Base-by-base conservation (phyloP, 2,797 vertebrate genomes). In the Sebastes taczanowskii region DNA sequence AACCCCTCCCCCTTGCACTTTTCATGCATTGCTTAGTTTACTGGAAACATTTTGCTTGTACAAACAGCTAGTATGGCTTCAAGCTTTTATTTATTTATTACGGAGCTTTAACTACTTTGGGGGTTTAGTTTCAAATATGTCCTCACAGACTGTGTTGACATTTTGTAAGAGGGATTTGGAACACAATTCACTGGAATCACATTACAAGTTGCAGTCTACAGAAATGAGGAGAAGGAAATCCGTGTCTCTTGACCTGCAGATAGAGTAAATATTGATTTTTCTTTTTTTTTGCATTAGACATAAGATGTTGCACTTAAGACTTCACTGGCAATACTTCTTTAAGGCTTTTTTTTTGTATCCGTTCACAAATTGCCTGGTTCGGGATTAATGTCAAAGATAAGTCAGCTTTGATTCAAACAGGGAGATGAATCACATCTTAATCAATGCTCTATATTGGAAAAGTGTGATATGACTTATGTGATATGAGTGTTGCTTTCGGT, bases 121-220 rank as follows among this genome's bases (percentile, higher is more conserved):
- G 66, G 78, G 35, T 77, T 83, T 82, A n/a, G 70, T 68, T 82
- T 88, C 65, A 80, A 80, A 59, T 32, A 34, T 62, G 58, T 85
- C 86, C 69, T 78, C 61, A 7, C 52, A 80, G 81, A 82, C 82
- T 72, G 27, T 78, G 79, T 81, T 90, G 77, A 91, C 86, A 89
- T 90, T 90, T 88, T 75, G 63, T 75, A 70, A 76, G 56, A 86
- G 68, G 74, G 86, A 89, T 88, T 86, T 78, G 29, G 62, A 86
- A 58, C 81, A 79, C 64, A 84, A 83, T 84, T 82, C 74, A 77
- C 55, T 23, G 75, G 64, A 84, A 78, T 83, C 74, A 73, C 68
- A 83, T 80, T 74, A 77, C 71, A 70, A 76, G 74, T 60, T 58
- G 64, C 60, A 71, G 82, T 60, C 64, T 72, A 52, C 76, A 81